phyloP scores from a whole-genome alignment of 2,888 invertebrate species.

The Drosophila rubida region DNA sequence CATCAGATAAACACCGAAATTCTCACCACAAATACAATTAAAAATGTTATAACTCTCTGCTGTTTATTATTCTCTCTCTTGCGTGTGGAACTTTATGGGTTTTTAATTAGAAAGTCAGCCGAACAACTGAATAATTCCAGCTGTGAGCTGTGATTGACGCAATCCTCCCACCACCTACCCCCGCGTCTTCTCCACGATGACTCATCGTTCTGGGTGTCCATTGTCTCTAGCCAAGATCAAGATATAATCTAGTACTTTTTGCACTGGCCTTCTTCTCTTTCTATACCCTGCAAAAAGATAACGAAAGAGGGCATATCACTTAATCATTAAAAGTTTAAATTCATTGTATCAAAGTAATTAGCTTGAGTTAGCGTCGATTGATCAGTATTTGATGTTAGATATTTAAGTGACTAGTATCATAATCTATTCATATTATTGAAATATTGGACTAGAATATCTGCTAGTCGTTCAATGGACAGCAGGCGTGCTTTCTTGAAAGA shows the following conservation, averaged over 20 bases:
- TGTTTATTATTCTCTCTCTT: constrained; percentile 48
- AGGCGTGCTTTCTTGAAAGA: constrained; percentile 28
- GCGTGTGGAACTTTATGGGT: constrained; percentile 51
- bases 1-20: constrained; percentile 42
- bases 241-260: constrained; percentile 34
- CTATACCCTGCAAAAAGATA: constrained; percentile 2
- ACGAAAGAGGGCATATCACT: not conserved
- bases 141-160: constrained; percentile 56
- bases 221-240: constrained; percentile 43
- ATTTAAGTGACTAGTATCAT: no score
- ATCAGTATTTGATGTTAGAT: no score
- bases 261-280: constrained; percentile 1
- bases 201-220: constrained; percentile 32
- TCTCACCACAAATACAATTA: constrained; percentile 59
- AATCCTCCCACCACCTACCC: constrained; percentile 14
- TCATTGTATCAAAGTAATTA: no score
- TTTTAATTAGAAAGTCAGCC: constrained; percentile 59
- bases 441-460: not conserved
- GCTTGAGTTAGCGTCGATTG: no score
- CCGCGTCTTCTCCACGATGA: constrained; percentile 23
- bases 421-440: no score
- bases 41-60: constrained; percentile 45
- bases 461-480: not conserved
- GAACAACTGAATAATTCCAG: constrained; percentile 42
- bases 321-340: no score